Base-by-base conservation (phyloP, 37 sponge, comb jelly and placozoan genomes). In the Oscarella lobularis region DNA sequence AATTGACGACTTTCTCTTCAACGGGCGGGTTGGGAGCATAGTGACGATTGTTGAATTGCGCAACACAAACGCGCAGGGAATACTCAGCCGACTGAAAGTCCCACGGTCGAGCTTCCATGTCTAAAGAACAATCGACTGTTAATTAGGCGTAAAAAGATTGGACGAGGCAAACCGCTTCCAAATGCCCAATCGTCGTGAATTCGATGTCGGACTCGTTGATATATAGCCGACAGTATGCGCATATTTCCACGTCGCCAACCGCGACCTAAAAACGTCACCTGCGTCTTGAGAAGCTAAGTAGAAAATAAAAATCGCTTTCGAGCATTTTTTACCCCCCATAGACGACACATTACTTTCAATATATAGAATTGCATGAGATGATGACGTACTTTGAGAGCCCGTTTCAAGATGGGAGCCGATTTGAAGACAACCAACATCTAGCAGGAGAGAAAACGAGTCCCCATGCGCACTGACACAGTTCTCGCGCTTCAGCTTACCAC, bases 161-260 rank as follows among this genome's bases (percentile, higher is more conserved):
- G 60, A n/a, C n/a, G n/a, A 48, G 60, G 60, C 70, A 74, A 31
- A 41, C 71, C 98, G 76, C 85, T 92, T 9, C 98, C 98, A 66
- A 88, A 96, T 9, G 98, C 98, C 98, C 98, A 96, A 81, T 96
- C 98, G 36, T 93, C 94, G 65, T 87, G 81, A 71, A 94, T 82
- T 67, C 86, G 88, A 74, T 96, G 96, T 37, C 96, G 67, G 3
- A 96, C 96, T 33, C 85, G 79, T 31, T 88, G 89, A 60, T 96
- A 96, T 39, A 96, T 96, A 39, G 88, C 76, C n/a, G 93, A 88
- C 20, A 96, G 80, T 34, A 84, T 88, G 65, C 83, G 86, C 96
- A 96, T 96, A 77, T 96, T 96, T 73, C 72, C 83, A 70, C 78
- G 76, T 39, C 96, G 32, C 96, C 96, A 96, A 74, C 87, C 92